Conservation (phyloP, 2,888 invertebrate species). For the Crossocerus cetratus region DNA sequence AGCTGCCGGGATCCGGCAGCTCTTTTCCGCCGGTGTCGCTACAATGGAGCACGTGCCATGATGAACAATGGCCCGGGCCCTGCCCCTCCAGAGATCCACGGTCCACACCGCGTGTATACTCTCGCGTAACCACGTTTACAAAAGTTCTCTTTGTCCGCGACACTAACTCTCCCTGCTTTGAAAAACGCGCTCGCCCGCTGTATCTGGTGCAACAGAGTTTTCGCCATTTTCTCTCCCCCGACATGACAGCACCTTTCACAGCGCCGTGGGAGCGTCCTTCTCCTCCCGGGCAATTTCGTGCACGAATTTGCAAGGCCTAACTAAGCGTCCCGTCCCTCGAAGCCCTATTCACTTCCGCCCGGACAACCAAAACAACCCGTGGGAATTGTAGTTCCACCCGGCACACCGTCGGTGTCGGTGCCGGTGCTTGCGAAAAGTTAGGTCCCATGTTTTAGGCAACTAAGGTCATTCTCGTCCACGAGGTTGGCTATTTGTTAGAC, state of each 20-base stretch:
- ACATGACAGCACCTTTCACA: background rate
- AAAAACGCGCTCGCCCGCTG: constrained; percentile 9
- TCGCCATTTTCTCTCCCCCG: constrained; percentile 1
- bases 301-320: background rate
- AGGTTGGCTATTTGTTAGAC: too few relatives aligned
- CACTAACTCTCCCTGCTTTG: constrained; percentile 5
- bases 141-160: constrained; percentile 22
- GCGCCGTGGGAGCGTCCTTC: background rate
- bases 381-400: background rate
- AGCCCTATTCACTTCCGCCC: background rate
- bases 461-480: too few relatives aligned
- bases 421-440: too few relatives aligned
- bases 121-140: constrained; percentile 27
- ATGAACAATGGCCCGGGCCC: constrained; percentile 18
- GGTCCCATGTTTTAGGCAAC: too few relatives aligned
- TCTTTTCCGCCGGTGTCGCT: constrained; percentile 25
- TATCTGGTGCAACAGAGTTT: constrained; percentile 7
- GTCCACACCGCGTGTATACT: constrained; percentile 20
- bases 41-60: constrained; percentile 62
- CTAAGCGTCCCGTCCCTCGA: background rate
- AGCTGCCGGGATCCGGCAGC: constrained; percentile 6
- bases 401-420: too few relatives aligned
- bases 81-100: constrained; percentile 26
- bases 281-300: background rate
- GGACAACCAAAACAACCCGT: background rate